Conservation (phyloP, 2,113 vertebrate species). For the Centrocercus urophasianus region DNA sequence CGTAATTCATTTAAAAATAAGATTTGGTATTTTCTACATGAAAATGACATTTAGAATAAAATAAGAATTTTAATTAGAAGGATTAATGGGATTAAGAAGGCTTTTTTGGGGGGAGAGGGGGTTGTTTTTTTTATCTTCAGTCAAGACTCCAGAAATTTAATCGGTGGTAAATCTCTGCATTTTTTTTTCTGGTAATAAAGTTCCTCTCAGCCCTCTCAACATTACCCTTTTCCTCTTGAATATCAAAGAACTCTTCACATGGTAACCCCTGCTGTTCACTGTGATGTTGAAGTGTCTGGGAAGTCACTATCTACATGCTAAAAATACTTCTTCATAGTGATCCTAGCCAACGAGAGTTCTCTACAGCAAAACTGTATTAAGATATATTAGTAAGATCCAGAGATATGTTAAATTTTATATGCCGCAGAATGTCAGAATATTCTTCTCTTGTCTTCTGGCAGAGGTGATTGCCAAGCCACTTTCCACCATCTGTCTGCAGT, state of each 20-base stretch:
- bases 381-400: background rate
- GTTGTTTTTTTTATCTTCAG: background rate
- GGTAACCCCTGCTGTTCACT: background rate
- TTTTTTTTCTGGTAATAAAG: background rate
- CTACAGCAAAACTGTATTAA: background rate
- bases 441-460: background rate
- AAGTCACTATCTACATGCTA: background rate
- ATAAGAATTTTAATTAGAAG: background rate
- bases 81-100: background rate
- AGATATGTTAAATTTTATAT: background rate
- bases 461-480: too few relatives aligned
- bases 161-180: background rate
- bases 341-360: background rate
- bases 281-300: background rate
- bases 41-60: background rate
- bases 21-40: background rate
- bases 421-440: accelerated
- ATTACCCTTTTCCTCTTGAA: background rate
- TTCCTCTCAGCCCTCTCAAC: background rate
- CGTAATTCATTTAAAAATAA: background rate
- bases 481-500: too few relatives aligned
- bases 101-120: too few relatives aligned
- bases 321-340: background rate
- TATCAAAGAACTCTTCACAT: background rate
- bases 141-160: background rate